Conservation (phyloP, 2,797 vertebrate genomes). For the Micromesistius poutassou region DNA sequence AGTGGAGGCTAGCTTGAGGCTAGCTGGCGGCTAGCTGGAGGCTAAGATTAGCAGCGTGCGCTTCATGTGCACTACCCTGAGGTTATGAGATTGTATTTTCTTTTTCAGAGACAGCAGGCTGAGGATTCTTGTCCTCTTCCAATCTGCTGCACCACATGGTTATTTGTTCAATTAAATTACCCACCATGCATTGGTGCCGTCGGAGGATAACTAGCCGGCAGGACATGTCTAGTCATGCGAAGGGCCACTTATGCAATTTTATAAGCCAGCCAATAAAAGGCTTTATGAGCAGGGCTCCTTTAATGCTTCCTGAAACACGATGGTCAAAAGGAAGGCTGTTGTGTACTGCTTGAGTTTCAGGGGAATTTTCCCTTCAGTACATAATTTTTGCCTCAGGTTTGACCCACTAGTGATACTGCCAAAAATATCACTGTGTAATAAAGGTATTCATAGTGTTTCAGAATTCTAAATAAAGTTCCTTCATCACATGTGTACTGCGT, state of each 20-base stretch:
- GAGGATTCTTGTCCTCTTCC: constrained; percentile 37
- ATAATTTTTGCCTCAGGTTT: background rate
- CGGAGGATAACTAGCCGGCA: constrained; percentile 25
- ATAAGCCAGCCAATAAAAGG: constrained; percentile 34
- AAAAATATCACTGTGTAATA: background rate
- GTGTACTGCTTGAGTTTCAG: background rate
- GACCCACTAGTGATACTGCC: background rate
- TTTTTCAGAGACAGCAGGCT: constrained; percentile 14
- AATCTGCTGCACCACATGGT: constrained; percentile 62
- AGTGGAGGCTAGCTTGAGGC: background rate
- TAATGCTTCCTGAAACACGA: constrained; percentile 23
- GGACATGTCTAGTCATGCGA: constrained; percentile 10
- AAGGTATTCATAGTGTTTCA: background rate
- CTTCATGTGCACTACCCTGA: background rate
- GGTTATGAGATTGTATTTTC: constrained; percentile 13
- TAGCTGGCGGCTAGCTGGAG: background rate
- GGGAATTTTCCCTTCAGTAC: background rate
- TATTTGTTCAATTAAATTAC: constrained; percentile 61
- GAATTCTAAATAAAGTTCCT: background rate
- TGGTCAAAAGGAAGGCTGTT: background rate
- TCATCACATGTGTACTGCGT: background rate
- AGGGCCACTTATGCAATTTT: constrained; percentile 34
- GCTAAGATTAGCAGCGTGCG: background rate
- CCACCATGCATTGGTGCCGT: constrained; percentile 33
- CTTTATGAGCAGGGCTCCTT: constrained; percentile 1